These are phyloP conservation scores for Aythya fuligula DNA, from an alignment of 2,797 vertebrate species.

Conservation along the genomic window DNA sequence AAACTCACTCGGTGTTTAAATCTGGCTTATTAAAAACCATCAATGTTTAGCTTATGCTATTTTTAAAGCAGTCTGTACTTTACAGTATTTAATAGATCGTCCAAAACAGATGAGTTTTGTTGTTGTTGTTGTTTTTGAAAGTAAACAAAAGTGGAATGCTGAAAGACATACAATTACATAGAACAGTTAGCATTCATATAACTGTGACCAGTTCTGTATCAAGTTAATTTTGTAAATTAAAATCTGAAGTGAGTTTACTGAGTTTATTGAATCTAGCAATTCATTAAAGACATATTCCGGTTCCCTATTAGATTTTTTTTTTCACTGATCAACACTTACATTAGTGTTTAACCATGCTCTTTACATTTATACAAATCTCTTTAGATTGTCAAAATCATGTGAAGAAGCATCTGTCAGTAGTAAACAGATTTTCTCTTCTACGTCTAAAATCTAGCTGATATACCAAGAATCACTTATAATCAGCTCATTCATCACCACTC, in stretches of 20 bases:
- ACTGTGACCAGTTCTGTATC: background rate
- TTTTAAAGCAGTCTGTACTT: conserved; percentile 43
- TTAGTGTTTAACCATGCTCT: background rate
- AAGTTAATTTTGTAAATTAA: background rate
- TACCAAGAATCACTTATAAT: background rate
- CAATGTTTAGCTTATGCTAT: conserved; percentile 39
- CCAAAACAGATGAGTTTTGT: background rate
- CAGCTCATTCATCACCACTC: background rate
- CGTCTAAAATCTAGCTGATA: background rate
- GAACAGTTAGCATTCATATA: background rate
- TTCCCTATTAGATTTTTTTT: background rate
- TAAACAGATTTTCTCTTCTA: background rate
- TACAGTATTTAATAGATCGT: background rate
- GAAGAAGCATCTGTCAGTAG: background rate
- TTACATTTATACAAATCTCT: background rate
- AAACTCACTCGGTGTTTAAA: conserved; percentile 52
- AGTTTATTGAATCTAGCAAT: background rate
- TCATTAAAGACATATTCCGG: background rate
- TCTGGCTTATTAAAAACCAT: conserved; percentile 67
- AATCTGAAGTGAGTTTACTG: background rate
- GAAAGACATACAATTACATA: background rate
- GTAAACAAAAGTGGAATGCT: conserved; percentile 28
- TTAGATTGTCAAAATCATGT: background rate
- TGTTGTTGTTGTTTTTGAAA: background rate
- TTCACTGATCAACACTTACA: background rate